These are phyloP conservation scores for Echeneis naucrates DNA, from an alignment of 2,797 vertebrate species.

Conservation along the genomic window DNA sequence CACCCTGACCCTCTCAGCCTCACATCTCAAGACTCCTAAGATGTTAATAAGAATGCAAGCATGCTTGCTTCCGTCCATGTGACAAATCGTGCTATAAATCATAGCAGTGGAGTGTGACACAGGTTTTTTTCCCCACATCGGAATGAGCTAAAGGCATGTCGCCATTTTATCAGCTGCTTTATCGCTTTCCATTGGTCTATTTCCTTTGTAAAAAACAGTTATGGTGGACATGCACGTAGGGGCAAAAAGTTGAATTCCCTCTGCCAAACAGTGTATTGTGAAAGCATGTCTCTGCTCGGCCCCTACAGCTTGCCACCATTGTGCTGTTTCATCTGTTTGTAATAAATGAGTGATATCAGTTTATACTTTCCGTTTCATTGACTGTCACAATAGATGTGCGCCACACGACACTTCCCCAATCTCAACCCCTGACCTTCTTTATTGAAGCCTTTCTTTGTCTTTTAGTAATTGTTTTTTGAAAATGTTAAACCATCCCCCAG, in stretches of 20 bases:
- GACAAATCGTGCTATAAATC: constrained; percentile 77
- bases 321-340: constrained; percentile 72
- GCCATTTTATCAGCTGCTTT: constrained; percentile 65
- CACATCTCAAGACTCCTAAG: constrained; percentile 72
- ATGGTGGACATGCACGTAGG: constrained; percentile 54
- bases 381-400: constrained; percentile 62
- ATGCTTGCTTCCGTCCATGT: constrained; percentile 69
- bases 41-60: constrained; percentile 74
- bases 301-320: constrained; percentile 59
- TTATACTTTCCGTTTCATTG: constrained; percentile 56
- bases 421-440: constrained; percentile 68
- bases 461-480: constrained; percentile 77
- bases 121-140: constrained; percentile 60
- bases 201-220: constrained; percentile 65
- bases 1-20: constrained; percentile 73
- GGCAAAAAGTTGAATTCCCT: constrained; percentile 73
- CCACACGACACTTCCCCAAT: constrained; percentile 58
- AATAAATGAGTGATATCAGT: constrained; percentile 70
- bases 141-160: constrained; percentile 48
- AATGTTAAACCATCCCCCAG: constrained; percentile 55
- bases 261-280: constrained; percentile 70
- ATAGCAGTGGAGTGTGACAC: constrained; percentile 58
- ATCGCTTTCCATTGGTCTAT: constrained; percentile 59
- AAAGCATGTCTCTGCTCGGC: constrained; percentile 61
- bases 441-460: constrained; percentile 72